These are phyloP conservation scores for Drosophila dives DNA, from an alignment of 2,888 invertebrate species.

Conservation along the genomic window DNA sequence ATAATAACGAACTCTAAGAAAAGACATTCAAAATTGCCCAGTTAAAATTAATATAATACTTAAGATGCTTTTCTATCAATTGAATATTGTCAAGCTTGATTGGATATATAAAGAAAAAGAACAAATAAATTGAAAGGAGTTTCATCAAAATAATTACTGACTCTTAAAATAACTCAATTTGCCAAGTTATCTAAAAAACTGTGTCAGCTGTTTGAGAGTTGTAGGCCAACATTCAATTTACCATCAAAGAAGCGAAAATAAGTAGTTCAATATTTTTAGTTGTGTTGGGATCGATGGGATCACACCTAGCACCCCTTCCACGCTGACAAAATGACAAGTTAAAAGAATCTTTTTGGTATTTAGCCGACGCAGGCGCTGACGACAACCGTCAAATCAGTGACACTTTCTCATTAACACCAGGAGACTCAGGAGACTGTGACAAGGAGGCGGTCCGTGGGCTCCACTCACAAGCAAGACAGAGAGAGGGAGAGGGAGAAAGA, in stretches of 20 bases:
- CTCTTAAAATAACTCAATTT: background rate
- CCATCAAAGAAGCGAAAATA: conserved; percentile 8
- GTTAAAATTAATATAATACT: background rate
- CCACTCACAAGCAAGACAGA: background rate
- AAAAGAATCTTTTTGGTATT: conserved; percentile 64
- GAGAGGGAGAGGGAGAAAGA: background rate
- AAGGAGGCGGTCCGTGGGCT: conserved; percentile 5
- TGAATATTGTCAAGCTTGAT: background rate
- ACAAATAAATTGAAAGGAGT: background rate
- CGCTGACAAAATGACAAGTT: conserved; percentile 61
- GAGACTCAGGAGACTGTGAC: background rate
- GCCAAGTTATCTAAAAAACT: conserved; percentile 1
- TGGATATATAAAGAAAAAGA: too few species aligned
- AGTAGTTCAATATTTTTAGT: conserved; percentile 21
- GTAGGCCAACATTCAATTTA: conserved; percentile 37
- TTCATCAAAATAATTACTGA: background rate
- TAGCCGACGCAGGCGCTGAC: conserved; percentile 54
- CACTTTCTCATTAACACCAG: conserved; percentile 74
- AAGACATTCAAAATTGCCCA: background rate
- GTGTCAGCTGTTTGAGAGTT: conserved; percentile 29
- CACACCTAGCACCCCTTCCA: conserved; percentile 20
- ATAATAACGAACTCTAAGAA: background rate
- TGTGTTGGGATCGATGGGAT: conserved; percentile 2
- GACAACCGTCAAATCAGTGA: conserved; percentile 72
- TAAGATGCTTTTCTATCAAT: too few species aligned